These are phyloP conservation scores for Ammodytes marinus DNA, from an alignment of 2,113 vertebrate genomes.

Conservation along the genomic window DNA sequence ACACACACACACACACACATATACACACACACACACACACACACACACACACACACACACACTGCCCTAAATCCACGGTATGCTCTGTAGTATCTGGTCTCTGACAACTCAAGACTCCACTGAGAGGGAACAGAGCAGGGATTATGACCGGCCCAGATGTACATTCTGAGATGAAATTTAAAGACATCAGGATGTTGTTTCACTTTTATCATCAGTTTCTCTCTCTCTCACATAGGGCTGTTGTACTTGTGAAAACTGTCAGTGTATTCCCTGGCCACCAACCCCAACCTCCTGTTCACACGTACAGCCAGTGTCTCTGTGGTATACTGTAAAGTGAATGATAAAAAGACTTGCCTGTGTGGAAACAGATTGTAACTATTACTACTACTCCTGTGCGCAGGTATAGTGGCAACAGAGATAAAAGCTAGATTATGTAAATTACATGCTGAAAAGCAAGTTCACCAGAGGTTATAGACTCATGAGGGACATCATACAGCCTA, in stretches of 20 bases:
- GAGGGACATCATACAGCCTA: neutral
- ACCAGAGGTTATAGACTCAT: neutral
- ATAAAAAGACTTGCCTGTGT: conserved; percentile 2
- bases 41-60: conserved; percentile 21
- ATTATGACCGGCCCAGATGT: conserved; percentile 66
- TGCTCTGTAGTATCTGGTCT: conserved; percentile 58
- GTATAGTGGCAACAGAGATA: neutral
- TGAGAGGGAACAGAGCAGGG: conserved; percentile 39
- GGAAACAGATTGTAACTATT: conserved; percentile 7
- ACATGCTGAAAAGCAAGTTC: neutral
- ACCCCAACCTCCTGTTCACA: conserved; percentile 7
- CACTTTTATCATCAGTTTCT: conserved; percentile 57
- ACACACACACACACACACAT: conserved; percentile 8
- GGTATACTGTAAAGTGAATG: conserved; percentile 27
- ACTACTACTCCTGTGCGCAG: neutral
- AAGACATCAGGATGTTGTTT: conserved; percentile 55
- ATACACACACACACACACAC: conserved; percentile 5
- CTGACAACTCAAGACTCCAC: conserved; percentile 62
- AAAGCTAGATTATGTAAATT: conserved; percentile 8
- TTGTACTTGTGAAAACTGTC: conserved; percentile 24
- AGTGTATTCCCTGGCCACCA: conserved; percentile 21
- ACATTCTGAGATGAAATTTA: conserved; percentile 42
- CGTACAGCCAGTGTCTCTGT: neutral
- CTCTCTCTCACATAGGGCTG: conserved; percentile 17
- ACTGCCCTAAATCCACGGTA: conserved; percentile 63